Base-by-base conservation (phyloP, 2,888 invertebrate species). In the Gari tellinella region DNA sequence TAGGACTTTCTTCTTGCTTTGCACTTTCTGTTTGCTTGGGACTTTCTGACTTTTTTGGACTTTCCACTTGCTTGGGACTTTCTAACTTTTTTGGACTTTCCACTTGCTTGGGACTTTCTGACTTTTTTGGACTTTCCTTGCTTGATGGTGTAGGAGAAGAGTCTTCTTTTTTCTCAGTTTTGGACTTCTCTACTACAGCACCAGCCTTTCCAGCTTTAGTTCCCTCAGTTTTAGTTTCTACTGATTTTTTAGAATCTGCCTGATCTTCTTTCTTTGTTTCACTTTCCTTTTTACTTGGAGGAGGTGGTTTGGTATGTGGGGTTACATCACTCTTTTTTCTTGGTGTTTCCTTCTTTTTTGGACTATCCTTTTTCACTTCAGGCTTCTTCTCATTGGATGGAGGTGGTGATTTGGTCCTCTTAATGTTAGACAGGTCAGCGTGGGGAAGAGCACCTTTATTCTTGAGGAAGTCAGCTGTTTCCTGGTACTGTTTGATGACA, bases 401-500 rank as follows among this genome's bases (percentile, higher is more conserved):
- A 38, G n/a, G 17, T 17, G 60, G 51, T 45, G 49, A 21, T 17
- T 51, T 45, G 19, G 48, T 48, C 38, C 77, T 77, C 17, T 75
- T 52, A 1, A 70, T 57, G 57, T 83, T 83, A 25, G 73, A 63
- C 2, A 80, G 58, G 72, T 84, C 80, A n/a, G 75, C 63, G 38
- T 70, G 77, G 7, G 81, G 62, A 5, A 72, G 45, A 8, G 81
- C 97, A 5, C 97, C 97, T 87, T 97, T 96, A 88, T 97, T 94
- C 92, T 97, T 97, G 52, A 98, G 93, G 91, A 96, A 96, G 92
- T 98, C 98, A 31, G 98, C 98, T 58, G 97, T 97, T 1, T 97
- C 96, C 63, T 96, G 94, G 90, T 96, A 95, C 0, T 97, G 97
- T 70, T 96, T 94, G 86, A 95, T 95, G 5, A 97, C 93, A 0